These are phyloP conservation scores for Sphenopsis melanotis DNA, from an alignment of 2,797 vertebrate species.

Conservation along the genomic window DNA sequence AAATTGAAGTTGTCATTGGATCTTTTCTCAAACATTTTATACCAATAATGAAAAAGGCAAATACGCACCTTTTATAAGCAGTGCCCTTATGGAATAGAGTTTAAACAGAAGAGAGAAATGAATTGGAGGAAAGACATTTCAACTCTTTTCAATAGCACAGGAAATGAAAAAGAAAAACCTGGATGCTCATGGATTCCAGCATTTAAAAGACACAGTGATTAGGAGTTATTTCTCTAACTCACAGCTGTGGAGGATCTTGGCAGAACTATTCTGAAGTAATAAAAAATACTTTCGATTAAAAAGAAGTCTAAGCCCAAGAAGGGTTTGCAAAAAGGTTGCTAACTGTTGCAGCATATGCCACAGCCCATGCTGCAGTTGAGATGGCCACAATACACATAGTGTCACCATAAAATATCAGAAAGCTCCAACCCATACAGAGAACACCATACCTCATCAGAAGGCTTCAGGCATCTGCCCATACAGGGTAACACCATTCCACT, in stretches of 20 bases:
- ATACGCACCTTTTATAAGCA: neutral
- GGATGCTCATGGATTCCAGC: neutral
- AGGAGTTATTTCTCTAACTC: neutral
- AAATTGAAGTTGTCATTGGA: neutral
- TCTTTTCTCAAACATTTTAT: neutral
- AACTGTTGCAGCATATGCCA: neutral
- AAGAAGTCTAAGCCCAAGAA: neutral
- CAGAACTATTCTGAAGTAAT: neutral
- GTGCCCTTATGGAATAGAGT: neutral
- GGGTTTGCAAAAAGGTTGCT: neutral
- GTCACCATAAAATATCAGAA: neutral
- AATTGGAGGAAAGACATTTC: neutral
- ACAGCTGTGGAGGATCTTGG: neutral
- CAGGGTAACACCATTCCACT: neutral
- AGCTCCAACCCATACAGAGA: neutral
- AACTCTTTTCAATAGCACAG: neutral
- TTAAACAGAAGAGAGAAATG: neutral
- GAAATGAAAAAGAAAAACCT: neutral
- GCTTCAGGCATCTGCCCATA: neutral
- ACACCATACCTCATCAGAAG: neutral
- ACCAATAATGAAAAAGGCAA: neutral
- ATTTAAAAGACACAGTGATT: neutral
- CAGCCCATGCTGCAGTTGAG: neutral
- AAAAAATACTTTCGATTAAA: neutral
- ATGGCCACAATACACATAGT: neutral